Evolutionary conservation across 2,113 vertebrate species (phyloP), one percentile per base, ranked within the genome.

Genomic region (Plestiodon gilberti): DNA sequence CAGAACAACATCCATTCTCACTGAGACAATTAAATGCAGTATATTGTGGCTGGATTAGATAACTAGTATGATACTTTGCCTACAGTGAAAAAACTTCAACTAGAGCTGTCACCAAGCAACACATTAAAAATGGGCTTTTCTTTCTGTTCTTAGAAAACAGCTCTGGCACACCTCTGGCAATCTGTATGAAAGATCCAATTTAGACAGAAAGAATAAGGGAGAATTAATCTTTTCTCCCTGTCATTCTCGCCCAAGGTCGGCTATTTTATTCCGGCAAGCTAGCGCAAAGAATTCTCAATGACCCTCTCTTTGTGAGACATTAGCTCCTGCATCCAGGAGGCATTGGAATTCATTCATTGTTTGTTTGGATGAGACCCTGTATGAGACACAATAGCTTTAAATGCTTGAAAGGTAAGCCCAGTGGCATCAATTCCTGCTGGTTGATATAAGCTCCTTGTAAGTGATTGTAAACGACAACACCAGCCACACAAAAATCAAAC

Each of bases 321-420:
- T 81, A 43, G 67, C 2, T 90, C 48, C 87, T 25, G 64, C 43
- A 64, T 83, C 80, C 70, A 65, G 61, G 87, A 93, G 82, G 77
- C 81, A 84, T 88, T 84, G 83, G n/a, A 85, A 93, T 90, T 78
- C 6, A 84, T 88, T 89, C 93, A 62, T 64, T 89, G 52, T 89
- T 92, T 88, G 35, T 88, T 91, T 87, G 7, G 22, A 83, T 87
- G 81, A 93, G 57, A 84, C 82, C 87, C 55, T 67, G 38, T 25
- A 4, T 57, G 83, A 91, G 64, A 88, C 73, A 88, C 76, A 91
- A 82, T 89, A 82, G 1, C 30, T 87, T 88, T 85, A 84, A 0
- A 0, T 0, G 0, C n/a, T 90, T 70, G 88, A 86, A 92, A 89
- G 61, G 57, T 87, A 91, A 91, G 61, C 83, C 94, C 90, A 74